Conservation (phyloP, 2,113 vertebrate species). For the Nannospalax galili region DNA sequence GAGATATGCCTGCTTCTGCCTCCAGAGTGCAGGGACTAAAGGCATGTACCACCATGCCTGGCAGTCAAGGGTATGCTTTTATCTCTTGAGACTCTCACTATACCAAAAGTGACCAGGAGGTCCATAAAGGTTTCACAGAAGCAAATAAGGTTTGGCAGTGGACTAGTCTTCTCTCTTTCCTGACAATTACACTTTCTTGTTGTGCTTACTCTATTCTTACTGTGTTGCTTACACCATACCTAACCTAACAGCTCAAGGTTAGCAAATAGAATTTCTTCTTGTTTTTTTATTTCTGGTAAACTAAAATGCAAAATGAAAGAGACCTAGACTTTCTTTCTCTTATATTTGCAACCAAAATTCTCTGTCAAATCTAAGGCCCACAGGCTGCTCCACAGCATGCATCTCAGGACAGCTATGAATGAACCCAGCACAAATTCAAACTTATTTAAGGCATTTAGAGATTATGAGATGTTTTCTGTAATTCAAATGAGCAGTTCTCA, state of each 20-base stretch:
- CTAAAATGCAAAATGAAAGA: neutral
- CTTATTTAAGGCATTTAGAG: too few relatives aligned
- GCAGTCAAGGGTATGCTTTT: too few relatives aligned
- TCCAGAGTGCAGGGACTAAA: too few relatives aligned
- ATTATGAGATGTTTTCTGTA: too few relatives aligned
- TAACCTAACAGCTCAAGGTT: neutral
- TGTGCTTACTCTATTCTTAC: neutral
- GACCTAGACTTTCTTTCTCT: neutral
- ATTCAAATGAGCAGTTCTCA: too few relatives aligned
- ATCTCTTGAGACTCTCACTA: neutral
- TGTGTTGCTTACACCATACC: neutral
- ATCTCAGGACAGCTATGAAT: too few relatives aligned
- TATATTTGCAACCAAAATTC: conserved; percentile 32
- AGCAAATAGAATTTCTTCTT: conserved; percentile 17
- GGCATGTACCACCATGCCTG: too few relatives aligned
- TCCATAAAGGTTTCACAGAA: neutral
- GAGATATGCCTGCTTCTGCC: too few relatives aligned
- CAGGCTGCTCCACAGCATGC: too few relatives aligned
- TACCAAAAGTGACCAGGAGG: neutral
- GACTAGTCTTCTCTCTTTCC: neutral
- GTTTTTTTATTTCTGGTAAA: neutral
- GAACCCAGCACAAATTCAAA: too few relatives aligned
- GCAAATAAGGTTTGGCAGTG: neutral
- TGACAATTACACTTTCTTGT: neutral
- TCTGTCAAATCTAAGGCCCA: neutral